Evolutionary conservation across 2,797 vertebrate species (phyloP), one percentile per base, ranked within the genome.

Genomic region (Corythornis leucogaster): DNA sequence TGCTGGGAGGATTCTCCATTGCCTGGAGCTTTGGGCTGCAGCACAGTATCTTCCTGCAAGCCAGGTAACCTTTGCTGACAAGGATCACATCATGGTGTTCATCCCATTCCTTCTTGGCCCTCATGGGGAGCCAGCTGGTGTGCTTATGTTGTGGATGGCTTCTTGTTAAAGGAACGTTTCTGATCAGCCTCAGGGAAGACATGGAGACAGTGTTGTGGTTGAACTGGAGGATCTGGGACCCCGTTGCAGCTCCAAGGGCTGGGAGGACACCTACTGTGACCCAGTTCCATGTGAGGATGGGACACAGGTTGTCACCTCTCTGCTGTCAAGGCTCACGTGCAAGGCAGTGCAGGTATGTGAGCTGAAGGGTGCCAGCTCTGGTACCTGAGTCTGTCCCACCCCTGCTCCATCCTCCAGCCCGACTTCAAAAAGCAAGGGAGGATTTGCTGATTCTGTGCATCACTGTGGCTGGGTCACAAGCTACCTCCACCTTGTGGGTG

Each of bases 381-480:
- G 25, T 25, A n/a, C 25, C 30, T 0, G 5, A 19, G n/a, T 0
- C 8, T 11, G n/a, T 68, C 45, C 13, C 58, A 64, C 5, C 7
- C 5, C 26, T 30, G 24, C 63, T 69, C 59, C 45, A 17, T 85
- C 75, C 63, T 61, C 24, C 45, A 61, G 31, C 31, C 58, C 1
- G 5, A 11, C 43, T 10, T 26, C 6, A 25, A 75, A 64, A 83
- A 17, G 9, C 3, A 3, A n/a, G 50, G 42, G n/a, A 55, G 19
- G 6, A 30, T 18, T 31, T 73, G 28, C 28, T 74, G 66, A 26
- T 30, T 35, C 58, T 15, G 7, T 35, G 9, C 33, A 33, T 43
- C 0, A 2, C 38, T 0, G 2, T 26, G 55, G 5, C 35, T 24
- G 50, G 51, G 48, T n/a, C 53, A 54, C 0, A 5, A 17, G 22